Evolutionary conservation across 2,113 vertebrate species (phyloP).

Genomic region (Andinoacara biseriatus): DNA sequence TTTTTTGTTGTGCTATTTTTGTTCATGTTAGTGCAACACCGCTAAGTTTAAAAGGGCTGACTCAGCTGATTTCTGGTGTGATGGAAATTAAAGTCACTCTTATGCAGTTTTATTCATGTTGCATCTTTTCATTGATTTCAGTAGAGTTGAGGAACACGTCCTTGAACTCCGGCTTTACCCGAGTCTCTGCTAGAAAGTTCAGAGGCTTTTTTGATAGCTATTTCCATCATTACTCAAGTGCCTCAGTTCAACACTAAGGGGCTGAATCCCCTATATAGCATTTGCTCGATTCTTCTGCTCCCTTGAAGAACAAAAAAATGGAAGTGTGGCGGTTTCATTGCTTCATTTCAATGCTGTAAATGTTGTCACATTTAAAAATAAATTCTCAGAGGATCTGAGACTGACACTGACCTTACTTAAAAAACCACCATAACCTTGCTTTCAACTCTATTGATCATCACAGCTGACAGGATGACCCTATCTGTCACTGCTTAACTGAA

Average conservation of each 20-base stretch:
- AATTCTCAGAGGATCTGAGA: neutral
- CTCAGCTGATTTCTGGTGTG: neutral
- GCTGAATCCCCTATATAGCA: conserved; percentile 38
- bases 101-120: conserved; percentile 7
- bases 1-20: neutral
- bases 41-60: neutral
- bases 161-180: conserved; percentile 30
- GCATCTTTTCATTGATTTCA: conserved; percentile 21
- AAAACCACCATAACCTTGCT: neutral
- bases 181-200: conserved; percentile 15
- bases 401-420: neutral
- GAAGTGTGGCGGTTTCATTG: neutral
- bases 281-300: conserved; percentile 22
- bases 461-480: neutral
- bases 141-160: conserved; percentile 9
- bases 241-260: conserved; percentile 8
- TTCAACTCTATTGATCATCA: conserved; percentile 6
- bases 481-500: conserved; percentile 6
- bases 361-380: neutral
- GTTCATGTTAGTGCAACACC: neutral
- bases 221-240: conserved; percentile 28
- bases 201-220: conserved; percentile 37
- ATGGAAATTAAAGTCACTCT: neutral
- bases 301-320: neutral
- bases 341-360: conserved; percentile 4